Conservation (phyloP, 2,888 invertebrate species). For the Sesia bembeciformis region DNA sequence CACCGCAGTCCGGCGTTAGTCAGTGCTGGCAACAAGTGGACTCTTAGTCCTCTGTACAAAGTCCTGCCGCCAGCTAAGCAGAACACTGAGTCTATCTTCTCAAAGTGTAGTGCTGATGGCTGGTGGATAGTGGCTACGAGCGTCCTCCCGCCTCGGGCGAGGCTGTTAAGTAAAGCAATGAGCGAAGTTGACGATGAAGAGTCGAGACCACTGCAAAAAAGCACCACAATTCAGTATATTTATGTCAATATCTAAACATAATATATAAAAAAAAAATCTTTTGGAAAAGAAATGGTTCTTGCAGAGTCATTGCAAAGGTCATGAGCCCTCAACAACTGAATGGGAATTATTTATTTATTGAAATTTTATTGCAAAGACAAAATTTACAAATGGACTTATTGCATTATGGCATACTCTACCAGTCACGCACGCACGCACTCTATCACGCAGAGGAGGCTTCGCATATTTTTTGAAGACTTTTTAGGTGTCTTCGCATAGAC, state of each 20-base stretch:
- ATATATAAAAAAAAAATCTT: not conserved
- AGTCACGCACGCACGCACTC: too few relatives aligned
- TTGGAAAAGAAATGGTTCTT: too few relatives aligned
- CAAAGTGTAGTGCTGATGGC: conserved; percentile 92
- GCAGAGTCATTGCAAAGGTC: too few relatives aligned
- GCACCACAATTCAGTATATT: not conserved
- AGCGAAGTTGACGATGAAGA: conserved; percentile 91
- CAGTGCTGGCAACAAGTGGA: conserved; percentile 84
- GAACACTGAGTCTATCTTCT: conserved; percentile 93
- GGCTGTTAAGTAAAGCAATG: conserved; percentile 82
- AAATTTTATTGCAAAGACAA: too few relatives aligned
- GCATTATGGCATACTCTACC: too few relatives aligned
- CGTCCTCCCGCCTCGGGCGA: conserved; percentile 90
- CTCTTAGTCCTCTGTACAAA: conserved; percentile 87
- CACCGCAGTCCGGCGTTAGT: conserved; percentile 83
- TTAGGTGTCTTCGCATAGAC: too few relatives aligned
- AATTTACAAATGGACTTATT: too few relatives aligned
- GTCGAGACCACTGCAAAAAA: conserved; percentile 84
- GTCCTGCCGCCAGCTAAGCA: conserved; percentile 88
- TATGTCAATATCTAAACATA: not conserved
- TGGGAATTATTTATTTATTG: too few relatives aligned
- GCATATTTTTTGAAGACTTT: too few relatives aligned
- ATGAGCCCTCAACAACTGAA: too few relatives aligned
- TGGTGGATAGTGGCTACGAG: conserved; percentile 96
- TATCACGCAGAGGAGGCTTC: too few relatives aligned